Evolutionary conservation across 2,888 invertebrate species (phyloP), one percentile per base, ranked within the genome.

Genomic region (Ormyrus nitidulus): DNA sequence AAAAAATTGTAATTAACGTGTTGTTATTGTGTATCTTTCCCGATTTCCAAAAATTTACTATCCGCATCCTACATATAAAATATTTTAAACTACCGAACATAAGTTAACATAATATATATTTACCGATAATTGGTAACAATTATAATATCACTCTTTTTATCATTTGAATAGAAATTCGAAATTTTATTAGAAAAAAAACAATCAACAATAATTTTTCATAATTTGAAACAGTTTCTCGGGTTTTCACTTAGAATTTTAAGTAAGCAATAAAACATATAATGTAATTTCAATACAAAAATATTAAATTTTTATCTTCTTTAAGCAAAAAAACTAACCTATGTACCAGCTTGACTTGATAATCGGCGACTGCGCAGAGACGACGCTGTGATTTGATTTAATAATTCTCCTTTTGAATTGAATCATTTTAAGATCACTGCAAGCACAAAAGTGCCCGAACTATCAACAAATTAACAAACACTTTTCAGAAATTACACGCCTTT

Each of bases 1-100:
- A 84, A 85, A 85, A 83, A 9, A 83, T 51, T 77, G 61, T 80
- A 6, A 58, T 74, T 54, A 54, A 9, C 34, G 34, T 0, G 34
- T 34, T 34, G 34, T 34, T 34, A 34, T 44, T 59, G n/a, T 71
- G 8, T 51, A 19, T 58, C 54, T 53, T 44, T 49, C n/a, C 13
- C 13, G 1, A 56, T 7, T n/a, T 46, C 34, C 54, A 11, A 6
- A n/a, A 62, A 62, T 9, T 4, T 58, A 44, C 34, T 34, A 4
- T 34, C 34, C 34, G 34, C 4, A 34, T 34, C 34, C 34, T 34
- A n/a, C 7, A 34, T 44, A 59, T 44, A 8, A 58, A 58, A 19
- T 58, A 70, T 10, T 49, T 19, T 4, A 4, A 34, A 34, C 3
- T 4, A 34, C 2, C 34, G 34, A 4, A 4, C 4, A 34, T 34